These are phyloP conservation scores for Patiria pectinifera DNA, from an alignment of 53 echinoderm and acorn worm genomes.

Conservation along the genomic window DNA sequence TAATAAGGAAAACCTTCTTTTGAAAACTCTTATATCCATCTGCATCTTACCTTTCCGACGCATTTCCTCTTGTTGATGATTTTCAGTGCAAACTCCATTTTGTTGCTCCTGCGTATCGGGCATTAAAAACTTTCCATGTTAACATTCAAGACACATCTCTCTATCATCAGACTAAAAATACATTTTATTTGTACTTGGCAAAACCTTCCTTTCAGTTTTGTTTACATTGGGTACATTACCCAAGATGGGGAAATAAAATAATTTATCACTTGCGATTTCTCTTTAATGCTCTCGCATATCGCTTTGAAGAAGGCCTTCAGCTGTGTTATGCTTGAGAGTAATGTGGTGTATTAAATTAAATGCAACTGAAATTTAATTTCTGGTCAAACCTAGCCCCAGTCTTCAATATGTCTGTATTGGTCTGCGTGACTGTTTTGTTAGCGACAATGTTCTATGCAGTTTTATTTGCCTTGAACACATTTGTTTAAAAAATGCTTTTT, in stretches of 20 bases:
- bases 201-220: too few relatives aligned
- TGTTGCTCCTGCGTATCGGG: conserved; percentile 60
- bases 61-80: conserved; percentile 96
- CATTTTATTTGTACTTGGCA: too few relatives aligned
- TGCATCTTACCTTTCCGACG: conserved; percentile 86
- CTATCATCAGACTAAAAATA: too few relatives aligned
- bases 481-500: too few relatives aligned
- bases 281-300: neutral
- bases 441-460: neutral
- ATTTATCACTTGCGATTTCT: neutral
- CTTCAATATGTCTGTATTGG: neutral
- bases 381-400: neutral
- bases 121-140: conserved; percentile 34
- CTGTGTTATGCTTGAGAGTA: neutral
- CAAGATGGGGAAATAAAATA: neutral
- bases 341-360: neutral
- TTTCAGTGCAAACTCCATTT: conserved; percentile 91
- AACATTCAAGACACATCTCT: too few relatives aligned
- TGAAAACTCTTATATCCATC: too few relatives aligned
- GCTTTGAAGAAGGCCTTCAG: neutral
- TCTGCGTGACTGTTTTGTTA: neutral
- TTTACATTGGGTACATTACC: too few relatives aligned
- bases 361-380: neutral
- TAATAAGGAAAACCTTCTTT: too few relatives aligned
- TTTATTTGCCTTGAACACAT: neutral